Base-by-base conservation (phyloP, 2,888 invertebrate species). In the Abrostola triplasia region DNA sequence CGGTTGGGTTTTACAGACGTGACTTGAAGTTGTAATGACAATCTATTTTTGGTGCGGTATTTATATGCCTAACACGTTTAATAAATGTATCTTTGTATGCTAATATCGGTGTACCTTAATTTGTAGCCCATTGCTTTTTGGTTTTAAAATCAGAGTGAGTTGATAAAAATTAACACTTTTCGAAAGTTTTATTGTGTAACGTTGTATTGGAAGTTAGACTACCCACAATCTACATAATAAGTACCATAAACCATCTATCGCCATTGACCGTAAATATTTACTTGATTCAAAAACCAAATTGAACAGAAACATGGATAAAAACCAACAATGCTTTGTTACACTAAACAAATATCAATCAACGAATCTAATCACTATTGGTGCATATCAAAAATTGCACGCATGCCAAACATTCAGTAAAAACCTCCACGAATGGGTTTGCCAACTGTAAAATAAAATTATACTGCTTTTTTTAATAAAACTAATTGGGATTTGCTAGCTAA, bases 1-100 rank as follows among this genome's bases (percentile, higher is more conserved):
- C 36, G 10, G 44, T 7, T 49, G 38, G 8, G 4, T 59, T 59
- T 38, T 44, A 42, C 38, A 75, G 75, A 63, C 9, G 60, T 38
- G 66, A 38, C 58, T 24, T 12, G 48, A 35, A 12, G 35, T 5
- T 10, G 5, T 47, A 40, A 41, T 47, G 36, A 11, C 13, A 35
- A 35, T 36, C 8, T 52, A 50, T 53, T 54, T 7, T 36, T 24
- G 5, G 24, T 47, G 13, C 5, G 5, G 48, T 37, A 56, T 56
- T 53, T 36, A 59, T 67, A 61, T 59, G 36, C 36, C 56, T 13
- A 38, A n/a, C 13, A 49, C 52, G n/a, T 41, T 41, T 37, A 11
- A n/a, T 44, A 12, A 53, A 52, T 9, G 9, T 40, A 5, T 24
- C 24, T 24, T 24, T 24, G 24, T 24, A 24, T 24, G 24, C 24